phyloP scores from a whole-genome alignment of 2,888 invertebrate genomes.

The Acanthosoma haemorrhoidale region DNA sequence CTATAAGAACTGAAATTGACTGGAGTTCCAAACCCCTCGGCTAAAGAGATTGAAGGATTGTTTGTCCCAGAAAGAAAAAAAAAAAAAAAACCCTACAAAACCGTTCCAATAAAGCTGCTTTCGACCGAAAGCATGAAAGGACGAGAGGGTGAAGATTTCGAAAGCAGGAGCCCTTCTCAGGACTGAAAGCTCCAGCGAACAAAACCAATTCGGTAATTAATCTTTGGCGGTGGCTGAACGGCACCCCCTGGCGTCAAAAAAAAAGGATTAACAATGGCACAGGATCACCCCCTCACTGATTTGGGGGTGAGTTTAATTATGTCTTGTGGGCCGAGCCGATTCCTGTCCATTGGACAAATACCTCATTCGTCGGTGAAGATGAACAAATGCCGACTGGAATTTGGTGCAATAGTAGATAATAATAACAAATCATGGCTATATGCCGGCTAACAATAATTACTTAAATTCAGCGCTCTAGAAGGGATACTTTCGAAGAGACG shows the following conservation, averaged over 20 bases:
- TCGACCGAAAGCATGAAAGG: neutral
- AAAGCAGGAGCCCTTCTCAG: too few species aligned
- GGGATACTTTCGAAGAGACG: too few species aligned
- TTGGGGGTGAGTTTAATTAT: neutral
- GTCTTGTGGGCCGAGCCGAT: neutral
- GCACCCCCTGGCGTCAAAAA: neutral
- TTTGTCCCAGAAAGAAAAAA: slow-evolving; percentile 3
- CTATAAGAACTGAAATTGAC: slow-evolving; percentile 4
- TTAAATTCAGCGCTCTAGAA: too few species aligned
- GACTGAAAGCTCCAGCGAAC: neutral
- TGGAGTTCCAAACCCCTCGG: neutral
- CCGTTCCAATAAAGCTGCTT: slow-evolving; percentile 10
- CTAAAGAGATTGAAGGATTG: slow-evolving; percentile 12
- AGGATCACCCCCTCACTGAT: neutral
- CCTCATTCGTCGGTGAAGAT: neutral
- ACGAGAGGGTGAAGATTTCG: slow-evolving; percentile 1
- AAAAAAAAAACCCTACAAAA: neutral
- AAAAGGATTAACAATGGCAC: slow-evolving; percentile 6
- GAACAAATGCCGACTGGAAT: too few species aligned
- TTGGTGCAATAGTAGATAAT: too few species aligned
- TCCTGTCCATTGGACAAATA: neutral
- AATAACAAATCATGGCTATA: too few species aligned
- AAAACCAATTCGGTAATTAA: slow-evolving; percentile 10
- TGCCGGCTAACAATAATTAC: too few species aligned
- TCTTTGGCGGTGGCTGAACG: neutral